These are phyloP conservation scores for Aeoliscus strigatus DNA, from an alignment of 2,797 vertebrate species.

Conservation along the genomic window DNA sequence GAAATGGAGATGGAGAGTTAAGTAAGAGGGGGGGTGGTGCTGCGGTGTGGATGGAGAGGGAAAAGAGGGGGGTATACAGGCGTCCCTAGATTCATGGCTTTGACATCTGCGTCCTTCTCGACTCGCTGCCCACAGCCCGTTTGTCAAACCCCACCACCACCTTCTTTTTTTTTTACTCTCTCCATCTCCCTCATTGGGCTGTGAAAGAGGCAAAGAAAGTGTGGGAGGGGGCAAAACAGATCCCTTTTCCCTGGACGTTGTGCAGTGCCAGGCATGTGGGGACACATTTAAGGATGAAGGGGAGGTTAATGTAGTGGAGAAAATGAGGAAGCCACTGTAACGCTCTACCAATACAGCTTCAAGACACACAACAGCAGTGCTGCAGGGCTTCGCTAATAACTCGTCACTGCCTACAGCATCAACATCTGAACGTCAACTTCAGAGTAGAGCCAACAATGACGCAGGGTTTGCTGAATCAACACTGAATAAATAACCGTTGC, in stretches of 20 bases:
- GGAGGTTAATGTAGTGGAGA: conserved; percentile 67
- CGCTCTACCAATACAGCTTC: conserved; percentile 51
- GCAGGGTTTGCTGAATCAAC: no score
- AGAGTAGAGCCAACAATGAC: conserved; percentile 1
- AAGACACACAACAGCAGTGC: conserved; percentile 52
- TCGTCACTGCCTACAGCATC: conserved; percentile 20
- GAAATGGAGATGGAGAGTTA: conserved; percentile 30
- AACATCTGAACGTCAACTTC: conserved; percentile 20
- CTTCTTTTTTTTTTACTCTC: conserved; percentile 35
- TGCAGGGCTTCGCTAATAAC: conserved; percentile 30
- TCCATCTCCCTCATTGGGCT: conserved; percentile 62
- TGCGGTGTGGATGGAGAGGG: conserved; percentile 25
- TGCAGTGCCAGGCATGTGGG: conserved; percentile 69
- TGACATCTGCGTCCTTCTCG: conserved; percentile 99
- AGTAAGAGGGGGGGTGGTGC: conserved; percentile 10
- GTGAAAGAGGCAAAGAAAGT: conserved; percentile 33
- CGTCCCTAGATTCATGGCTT: conserved; percentile 81
- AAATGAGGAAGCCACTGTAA: conserved; percentile 54
- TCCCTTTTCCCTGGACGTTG: conserved; percentile 66
- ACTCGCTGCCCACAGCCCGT: conserved; percentile 84
- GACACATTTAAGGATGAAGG: conserved; percentile 67
- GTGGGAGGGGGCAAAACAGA: conserved; percentile 59
- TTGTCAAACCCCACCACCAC: conserved; percentile 69
- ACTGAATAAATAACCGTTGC: no score
- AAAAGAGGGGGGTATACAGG: conserved; percentile 28